Evolutionary conservation across 2,888 invertebrate genomes (phyloP), one percentile per base, ranked within the genome.

Genomic region (Acanthoscelides obtectus): DNA sequence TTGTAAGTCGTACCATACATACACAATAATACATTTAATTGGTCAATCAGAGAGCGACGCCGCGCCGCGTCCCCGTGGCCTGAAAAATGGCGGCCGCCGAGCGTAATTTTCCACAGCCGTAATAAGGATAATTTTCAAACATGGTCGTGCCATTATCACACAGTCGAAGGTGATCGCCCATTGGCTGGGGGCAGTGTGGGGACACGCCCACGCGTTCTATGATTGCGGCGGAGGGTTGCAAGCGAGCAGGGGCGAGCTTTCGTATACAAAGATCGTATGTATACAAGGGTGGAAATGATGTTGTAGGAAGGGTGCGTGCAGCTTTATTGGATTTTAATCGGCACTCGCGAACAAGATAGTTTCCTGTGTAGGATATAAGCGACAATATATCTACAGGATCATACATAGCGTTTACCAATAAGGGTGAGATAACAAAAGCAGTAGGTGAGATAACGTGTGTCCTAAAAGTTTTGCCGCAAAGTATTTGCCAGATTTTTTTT

Each of bases 91-190:
- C 81, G 75, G 72, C 79, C 81, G 78, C 67, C 20, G 3, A 22
- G 22, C 67, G 79, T 81, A 82, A 83, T 83, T 83, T 83, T 82
- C 81, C 78, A 76, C 79, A 81, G 45, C 45, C 12, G 45, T 84
- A 84, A 84, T 84, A 83, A 82, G 84, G 83, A 84, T 83, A 83
- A 84, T 84, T 84, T 84, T 84, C 84, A 84, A 84, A 84, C 82
- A 84, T 84, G 84, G 84, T 83, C 67, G 69, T 45, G 45, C 45
- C 45, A 45, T 45, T 45, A 45, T 45, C 45, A 45, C 45, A 45
- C 45, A 45, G 45, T 45, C 45, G 45, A 45, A 45, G 6, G 1
- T 17, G 45, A 45, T 17, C 45, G 45, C 17, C 45, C 45, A 45
- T 45, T 45, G 45, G 45, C 45, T 45, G 45, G 17, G 8, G 45